Conservation (phyloP, 1,140 invertebrate species). For the Drosophila hydei region DNA sequence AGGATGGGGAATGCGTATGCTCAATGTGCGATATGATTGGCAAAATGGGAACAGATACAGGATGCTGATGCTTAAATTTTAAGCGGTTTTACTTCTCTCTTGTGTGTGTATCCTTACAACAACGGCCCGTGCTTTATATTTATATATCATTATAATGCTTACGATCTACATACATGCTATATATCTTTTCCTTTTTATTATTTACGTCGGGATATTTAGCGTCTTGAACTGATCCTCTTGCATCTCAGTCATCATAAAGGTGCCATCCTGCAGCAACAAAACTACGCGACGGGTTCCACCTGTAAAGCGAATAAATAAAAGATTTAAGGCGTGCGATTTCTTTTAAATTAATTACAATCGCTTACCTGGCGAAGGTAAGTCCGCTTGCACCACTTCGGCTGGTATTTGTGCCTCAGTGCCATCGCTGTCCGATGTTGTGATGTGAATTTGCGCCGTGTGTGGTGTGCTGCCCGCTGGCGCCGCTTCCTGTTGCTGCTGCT, state of each 20-base stretch:
- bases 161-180: constrained; percentile 38
- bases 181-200: constrained; percentile 18
- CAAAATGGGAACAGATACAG: constrained; percentile 35
- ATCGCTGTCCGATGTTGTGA: constrained; percentile 85
- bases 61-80: constrained; percentile 27
- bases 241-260: constrained; percentile 93
- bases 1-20: constrained; percentile 20
- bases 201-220: constrained; percentile 85
- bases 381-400: constrained; percentile 92
- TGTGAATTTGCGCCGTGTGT: constrained; percentile 69
- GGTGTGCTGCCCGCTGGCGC: constrained; percentile 54
- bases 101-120: constrained; percentile 18
- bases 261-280: constrained; percentile 91
- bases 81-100: constrained; percentile 13
- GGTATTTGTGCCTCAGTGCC: constrained; percentile 88
- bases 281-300: constrained; percentile 92
- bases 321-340: neutral
- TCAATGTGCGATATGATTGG: constrained; percentile 49
- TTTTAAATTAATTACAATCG: neutral
- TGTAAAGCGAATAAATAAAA: constrained; percentile 80
- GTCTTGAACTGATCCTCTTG: constrained; percentile 92
- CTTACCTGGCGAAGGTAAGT: constrained; percentile 90
- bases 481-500: constrained; percentile 43
- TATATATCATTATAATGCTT: constrained; percentile 28
- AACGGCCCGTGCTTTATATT: constrained; percentile 32